Base-by-base conservation (phyloP, 2,888 invertebrate genomes). In the Cheilosia urbana region DNA sequence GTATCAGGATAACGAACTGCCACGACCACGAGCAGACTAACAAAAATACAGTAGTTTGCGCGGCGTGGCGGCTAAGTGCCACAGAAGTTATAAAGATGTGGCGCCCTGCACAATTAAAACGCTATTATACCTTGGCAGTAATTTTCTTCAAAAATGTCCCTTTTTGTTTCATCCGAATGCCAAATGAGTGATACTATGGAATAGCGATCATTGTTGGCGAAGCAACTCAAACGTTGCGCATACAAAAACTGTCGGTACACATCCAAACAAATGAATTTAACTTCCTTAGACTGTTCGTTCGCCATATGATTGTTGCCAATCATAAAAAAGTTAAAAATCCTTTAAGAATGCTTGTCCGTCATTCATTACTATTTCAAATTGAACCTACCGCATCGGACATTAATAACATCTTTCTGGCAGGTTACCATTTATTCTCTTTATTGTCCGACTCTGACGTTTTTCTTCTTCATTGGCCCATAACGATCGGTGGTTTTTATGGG, bases 351-450 rank as follows among this genome's bases (percentile, higher is more conserved):
- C 79, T 60, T 79, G 72, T 75, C 78, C 68, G 75, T 87, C 87
- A 82, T 82, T 88, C 88, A 87, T 87, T 87, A 81, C 87, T 80
- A 88, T 87, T 85, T 88, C 76, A 87, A 83, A 83, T 49, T 60
- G 84, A 87, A 87, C 88, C 88, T 88, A 88, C 88, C 88, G 88
- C 88, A 88, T 88, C 80, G 87, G 82, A 76, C 82, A 84, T 88
- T 82, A 82, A 85, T 88, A 76, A 81, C 84, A 85, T 82, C 71
- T 71, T 79, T 83, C 76, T 79, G 75, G 60, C 73, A 75, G 79
- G 79, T 79, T 72, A 72, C 72, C 65, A 72, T 79, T 79, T 65
- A 79, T 79, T 79, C 72, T 51, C 57, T 58, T 79, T 65, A 79
- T 72, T 65, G 79, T 72, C 58, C 24, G 72, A 37, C 49, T 79